These are phyloP conservation scores for Heterochromis multidens DNA, from an alignment of 2,113 vertebrate genomes.

Conservation along the genomic window DNA sequence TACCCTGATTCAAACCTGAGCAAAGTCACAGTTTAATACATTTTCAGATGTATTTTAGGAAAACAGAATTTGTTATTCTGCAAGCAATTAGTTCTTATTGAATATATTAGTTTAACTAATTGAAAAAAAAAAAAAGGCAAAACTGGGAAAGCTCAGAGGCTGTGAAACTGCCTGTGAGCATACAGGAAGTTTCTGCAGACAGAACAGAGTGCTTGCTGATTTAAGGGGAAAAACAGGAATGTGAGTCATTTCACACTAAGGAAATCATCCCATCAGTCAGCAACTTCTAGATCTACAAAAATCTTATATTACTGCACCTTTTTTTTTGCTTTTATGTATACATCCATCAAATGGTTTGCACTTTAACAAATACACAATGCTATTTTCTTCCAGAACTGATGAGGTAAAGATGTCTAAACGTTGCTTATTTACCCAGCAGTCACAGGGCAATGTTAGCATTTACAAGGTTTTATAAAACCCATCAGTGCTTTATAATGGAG, in stretches of 20 bases:
- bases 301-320: not conserved
- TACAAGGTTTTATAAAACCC: not conserved
- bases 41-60: not conserved
- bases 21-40: conserved; percentile 12
- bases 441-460: not conserved
- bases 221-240: not conserved
- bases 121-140: rapidly evolving
- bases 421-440: not conserved
- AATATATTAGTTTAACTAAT: not conserved
- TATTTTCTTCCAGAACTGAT: not conserved
- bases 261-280: not conserved
- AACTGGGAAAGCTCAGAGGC: not conserved
- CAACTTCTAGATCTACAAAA: not conserved
- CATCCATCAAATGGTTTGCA: not conserved
- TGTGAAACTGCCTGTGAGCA: not conserved
- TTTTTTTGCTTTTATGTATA: not conserved
- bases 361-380: not conserved
- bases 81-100: not conserved
- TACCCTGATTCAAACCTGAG: conserved; percentile 36
- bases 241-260: not conserved
- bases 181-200: not conserved
- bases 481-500: not conserved
- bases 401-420: rapidly evolving
- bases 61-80: not conserved
- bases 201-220: not conserved